Evolutionary conservation across 2,888 invertebrate genomes (phyloP).

Genomic region (Dynastes tityus): DNA sequence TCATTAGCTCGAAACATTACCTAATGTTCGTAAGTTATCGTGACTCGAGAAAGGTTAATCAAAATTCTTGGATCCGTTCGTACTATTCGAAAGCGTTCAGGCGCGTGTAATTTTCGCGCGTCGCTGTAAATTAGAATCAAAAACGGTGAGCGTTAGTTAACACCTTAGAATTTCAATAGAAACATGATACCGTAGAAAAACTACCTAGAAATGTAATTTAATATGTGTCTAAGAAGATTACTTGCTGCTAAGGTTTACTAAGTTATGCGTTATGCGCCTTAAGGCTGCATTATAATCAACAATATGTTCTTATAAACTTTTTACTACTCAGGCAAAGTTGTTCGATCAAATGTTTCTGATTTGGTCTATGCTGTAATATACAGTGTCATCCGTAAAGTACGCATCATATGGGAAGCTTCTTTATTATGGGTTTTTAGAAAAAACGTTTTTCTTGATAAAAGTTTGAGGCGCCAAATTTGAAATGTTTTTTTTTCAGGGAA

Average conservation of each 20-base stretch:
- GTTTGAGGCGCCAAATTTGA: too few species aligned
- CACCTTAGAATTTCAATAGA: constrained; percentile 28
- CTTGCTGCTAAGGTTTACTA: constrained; percentile 6
- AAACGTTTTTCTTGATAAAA: too few species aligned
- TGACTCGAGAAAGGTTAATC: constrained; percentile 19
- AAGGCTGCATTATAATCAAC: too few species aligned
- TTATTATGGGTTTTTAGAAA: too few species aligned
- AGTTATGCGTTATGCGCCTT: not conserved
- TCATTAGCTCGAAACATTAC: constrained; percentile 30
- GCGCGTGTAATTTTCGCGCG: constrained; percentile 10
- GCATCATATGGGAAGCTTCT: too few species aligned
- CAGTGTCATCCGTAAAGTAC: too few species aligned
- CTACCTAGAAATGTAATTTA: constrained; percentile 18
- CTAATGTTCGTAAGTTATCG: constrained; percentile 22
- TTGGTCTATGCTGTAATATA: too few species aligned
- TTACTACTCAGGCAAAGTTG: too few species aligned
- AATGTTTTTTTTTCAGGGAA: too few species aligned
- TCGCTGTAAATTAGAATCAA: constrained; percentile 14
- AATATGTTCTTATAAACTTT: too few species aligned
- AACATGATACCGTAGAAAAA: constrained; percentile 8
- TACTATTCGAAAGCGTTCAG: constrained; percentile 20
- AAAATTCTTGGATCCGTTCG: constrained; percentile 20
- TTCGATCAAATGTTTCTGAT: too few species aligned
- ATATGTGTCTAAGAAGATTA: constrained; percentile 9
- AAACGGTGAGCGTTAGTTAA: constrained; percentile 15